phyloP scores from a whole-genome alignment of 2,113 vertebrate genomes.

The Mesitornis unicolor region DNA sequence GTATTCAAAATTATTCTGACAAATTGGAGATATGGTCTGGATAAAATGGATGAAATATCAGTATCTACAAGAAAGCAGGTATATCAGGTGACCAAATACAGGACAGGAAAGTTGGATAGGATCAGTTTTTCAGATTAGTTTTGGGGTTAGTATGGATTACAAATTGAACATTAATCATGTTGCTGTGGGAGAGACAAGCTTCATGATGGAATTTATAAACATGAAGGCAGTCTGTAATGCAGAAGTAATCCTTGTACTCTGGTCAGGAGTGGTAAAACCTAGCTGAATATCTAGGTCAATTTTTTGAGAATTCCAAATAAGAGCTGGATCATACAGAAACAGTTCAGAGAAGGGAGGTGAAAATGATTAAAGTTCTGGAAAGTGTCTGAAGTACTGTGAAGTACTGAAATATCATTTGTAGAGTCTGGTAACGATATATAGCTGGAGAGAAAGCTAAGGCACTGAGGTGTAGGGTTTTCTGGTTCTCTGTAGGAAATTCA shows the following conservation, averaged over 20 bases:
- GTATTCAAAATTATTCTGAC: background rate
- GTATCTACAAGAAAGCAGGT: background rate
- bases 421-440: background rate
- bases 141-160: background rate
- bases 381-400: background rate
- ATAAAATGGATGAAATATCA: background rate
- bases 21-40: background rate
- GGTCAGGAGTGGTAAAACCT: background rate
- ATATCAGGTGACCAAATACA: background rate
- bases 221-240: background rate
- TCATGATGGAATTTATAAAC: background rate
- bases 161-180: background rate
- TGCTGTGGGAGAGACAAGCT: background rate
- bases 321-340: background rate
- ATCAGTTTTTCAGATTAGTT: background rate
- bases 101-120: background rate
- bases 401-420: background rate
- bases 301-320: background rate
- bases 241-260: background rate
- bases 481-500: background rate
- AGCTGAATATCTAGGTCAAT: background rate
- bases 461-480: background rate
- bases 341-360: background rate
- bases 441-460: background rate
- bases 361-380: background rate